phyloP scores from a whole-genome alignment of 2,113 vertebrate species.

The Hymenochirus boettgeri region DNA sequence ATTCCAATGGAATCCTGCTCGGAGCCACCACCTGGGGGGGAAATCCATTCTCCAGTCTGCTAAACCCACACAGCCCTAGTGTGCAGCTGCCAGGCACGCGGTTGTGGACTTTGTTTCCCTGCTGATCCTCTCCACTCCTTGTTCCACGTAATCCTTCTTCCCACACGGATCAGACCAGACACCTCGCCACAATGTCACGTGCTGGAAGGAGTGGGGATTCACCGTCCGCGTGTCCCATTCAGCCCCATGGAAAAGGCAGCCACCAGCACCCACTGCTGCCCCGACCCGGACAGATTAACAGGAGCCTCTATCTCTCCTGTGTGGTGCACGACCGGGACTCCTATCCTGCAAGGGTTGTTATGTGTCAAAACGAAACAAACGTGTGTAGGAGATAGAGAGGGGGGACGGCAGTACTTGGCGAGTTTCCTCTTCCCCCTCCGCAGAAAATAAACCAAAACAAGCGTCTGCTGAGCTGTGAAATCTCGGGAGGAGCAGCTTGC shows the following conservation, averaged over 20 bases:
- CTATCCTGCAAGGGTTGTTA: background rate
- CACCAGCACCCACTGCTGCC: constrained; percentile 32
- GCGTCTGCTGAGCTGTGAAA: constrained; percentile 53
- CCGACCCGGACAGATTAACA: constrained; percentile 34
- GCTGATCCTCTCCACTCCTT: constrained; percentile 6
- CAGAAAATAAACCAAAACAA: constrained; percentile 53
- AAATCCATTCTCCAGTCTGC: constrained; percentile 11
- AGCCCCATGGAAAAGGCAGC: constrained; percentile 49
- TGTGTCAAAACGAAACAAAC: background rate
- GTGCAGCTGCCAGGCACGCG: constrained; percentile 11
- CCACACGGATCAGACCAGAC: constrained; percentile 6
- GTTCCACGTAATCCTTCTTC: background rate
- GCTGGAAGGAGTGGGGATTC: constrained; percentile 34
- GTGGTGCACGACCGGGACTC: constrained; percentile 23
- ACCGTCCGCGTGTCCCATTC: constrained; percentile 50
- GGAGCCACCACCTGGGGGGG: background rate
- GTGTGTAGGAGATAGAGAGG: background rate
- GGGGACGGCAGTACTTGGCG: constrained; percentile 5
- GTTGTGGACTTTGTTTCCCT: background rate
- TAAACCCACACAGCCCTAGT: background rate
- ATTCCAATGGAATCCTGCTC: background rate
- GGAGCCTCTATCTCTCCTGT: constrained; percentile 39
- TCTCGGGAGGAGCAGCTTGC: constrained; percentile 37
- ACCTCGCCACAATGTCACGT: constrained; percentile 22
- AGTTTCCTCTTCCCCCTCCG: constrained; percentile 34